phyloP scores from a whole-genome alignment of 2,888 invertebrate genomes.

The Polietes domitor region DNA sequence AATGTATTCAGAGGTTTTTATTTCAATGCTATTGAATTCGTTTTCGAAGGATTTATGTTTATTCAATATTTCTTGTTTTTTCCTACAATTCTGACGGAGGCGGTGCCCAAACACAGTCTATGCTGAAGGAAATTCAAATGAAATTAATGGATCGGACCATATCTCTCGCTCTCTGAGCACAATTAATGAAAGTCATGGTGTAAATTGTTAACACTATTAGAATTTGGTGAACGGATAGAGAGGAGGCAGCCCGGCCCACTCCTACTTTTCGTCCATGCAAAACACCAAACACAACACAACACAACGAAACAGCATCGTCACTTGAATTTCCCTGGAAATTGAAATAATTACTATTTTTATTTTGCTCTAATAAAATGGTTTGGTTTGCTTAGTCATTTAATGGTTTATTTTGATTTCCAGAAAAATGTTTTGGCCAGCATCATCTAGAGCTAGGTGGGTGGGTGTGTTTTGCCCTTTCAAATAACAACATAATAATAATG shows the following conservation, averaged over 20 bases:
- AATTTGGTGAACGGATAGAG: constrained; percentile 33
- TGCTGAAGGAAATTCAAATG: constrained; percentile 25
- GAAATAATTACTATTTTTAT: neutral
- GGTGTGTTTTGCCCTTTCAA: too few species aligned
- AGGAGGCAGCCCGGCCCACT: constrained; percentile 7
- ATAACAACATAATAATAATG: neutral
- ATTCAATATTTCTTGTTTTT: constrained; percentile 46
- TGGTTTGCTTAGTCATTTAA: constrained; percentile 11
- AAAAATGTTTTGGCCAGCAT: neutral
- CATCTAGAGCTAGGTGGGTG: neutral
- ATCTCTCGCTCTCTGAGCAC: neutral
- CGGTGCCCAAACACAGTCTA: constrained; percentile 41
- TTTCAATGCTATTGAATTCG: too few species aligned
- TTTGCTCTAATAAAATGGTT: neutral
- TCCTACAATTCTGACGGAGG: constrained; percentile 41
- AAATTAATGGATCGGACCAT: constrained; percentile 40
- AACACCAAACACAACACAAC: too few species aligned
- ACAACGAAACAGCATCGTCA: neutral
- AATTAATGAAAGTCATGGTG: constrained; percentile 70
- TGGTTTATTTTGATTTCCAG: neutral
- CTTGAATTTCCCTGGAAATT: constrained; percentile 18
- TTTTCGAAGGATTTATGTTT: constrained; percentile 53
- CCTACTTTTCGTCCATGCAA: too few species aligned
- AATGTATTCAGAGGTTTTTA: too few species aligned
- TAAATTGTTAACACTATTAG: constrained; percentile 72